phyloP scores from a whole-genome alignment of 2,797 vertebrate species.

The Setipinna tenuifilis region DNA sequence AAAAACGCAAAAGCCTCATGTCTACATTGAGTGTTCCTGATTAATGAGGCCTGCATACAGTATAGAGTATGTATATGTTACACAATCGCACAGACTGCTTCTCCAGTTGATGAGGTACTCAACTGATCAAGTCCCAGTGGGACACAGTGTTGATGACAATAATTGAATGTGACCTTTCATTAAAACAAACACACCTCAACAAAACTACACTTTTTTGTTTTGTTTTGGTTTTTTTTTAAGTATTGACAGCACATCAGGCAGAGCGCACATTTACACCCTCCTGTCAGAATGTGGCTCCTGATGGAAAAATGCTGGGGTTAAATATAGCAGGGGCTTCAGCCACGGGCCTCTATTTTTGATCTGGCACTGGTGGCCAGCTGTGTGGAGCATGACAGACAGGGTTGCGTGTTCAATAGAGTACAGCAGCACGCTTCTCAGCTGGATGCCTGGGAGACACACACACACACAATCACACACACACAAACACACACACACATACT shows the following conservation, averaged over 20 bases:
- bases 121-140: background rate
- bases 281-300: background rate
- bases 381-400: conserved; percentile 31
- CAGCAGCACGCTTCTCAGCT: background rate
- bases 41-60: background rate
- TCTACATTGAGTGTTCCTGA: conserved; percentile 12
- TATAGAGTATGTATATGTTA: background rate
- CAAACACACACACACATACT: too few species aligned
- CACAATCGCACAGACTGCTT: background rate
- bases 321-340: conserved; percentile 34
- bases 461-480: too few species aligned
- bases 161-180: conserved; percentile 8
- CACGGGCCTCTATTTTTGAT: conserved; percentile 8
- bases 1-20: conserved; percentile 17
- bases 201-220: background rate
- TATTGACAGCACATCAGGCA: conserved; percentile 6
- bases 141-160: conserved; percentile 13
- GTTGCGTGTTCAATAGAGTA: conserved; percentile 36
- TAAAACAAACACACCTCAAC: background rate
- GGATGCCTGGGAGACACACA: background rate
- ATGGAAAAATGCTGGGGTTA: conserved; percentile 4
- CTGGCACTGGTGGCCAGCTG: conserved; percentile 7
- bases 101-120: background rate
- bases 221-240: background rate
- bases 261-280: background rate